Evolutionary conservation across 2,113 vertebrate genomes (phyloP).

Genomic region (Xyliphius kryptos): DNA sequence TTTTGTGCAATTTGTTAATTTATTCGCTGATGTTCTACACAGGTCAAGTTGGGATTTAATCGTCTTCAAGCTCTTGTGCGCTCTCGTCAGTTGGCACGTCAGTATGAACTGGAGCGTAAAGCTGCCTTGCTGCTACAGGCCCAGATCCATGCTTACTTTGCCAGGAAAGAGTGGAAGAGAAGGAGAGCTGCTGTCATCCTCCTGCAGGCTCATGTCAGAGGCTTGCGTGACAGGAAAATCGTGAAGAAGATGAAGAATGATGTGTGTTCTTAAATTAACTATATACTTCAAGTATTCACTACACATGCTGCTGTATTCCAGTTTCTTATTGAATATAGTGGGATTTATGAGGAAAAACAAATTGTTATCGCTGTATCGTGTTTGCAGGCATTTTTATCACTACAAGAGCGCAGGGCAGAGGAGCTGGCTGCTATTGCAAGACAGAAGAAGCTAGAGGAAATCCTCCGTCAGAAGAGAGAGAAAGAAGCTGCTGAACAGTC

Average conservation of each 20-base stretch:
- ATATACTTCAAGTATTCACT: too few species aligned
- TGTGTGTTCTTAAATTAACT: conserved; percentile 56
- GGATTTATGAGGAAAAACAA: too few species aligned
- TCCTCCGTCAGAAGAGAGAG: conserved; percentile 54
- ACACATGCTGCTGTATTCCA: too few species aligned
- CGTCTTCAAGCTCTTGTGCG: conserved; percentile 82
- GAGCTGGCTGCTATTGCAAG: conserved; percentile 41
- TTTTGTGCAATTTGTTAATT: too few species aligned
- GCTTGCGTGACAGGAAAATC: conserved; percentile 65
- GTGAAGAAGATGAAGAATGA: conserved; percentile 58
- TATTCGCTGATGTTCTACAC: too few species aligned
- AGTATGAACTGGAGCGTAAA: conserved; percentile 62
- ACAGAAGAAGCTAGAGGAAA: conserved; percentile 50
- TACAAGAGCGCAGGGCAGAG: conserved; percentile 53
- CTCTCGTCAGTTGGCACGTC: conserved; percentile 61
- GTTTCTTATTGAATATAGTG: too few species aligned
- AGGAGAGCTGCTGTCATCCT: conserved; percentile 68
- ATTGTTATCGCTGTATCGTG: too few species aligned
- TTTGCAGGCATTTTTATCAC: conserved; percentile 59
- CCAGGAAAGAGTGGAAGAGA: conserved; percentile 62
- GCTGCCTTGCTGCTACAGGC: conserved; percentile 68
- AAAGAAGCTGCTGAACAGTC: conserved; percentile 41
- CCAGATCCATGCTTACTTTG: conserved; percentile 66
- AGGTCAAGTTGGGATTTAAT: conserved; percentile 79
- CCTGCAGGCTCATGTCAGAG: conserved; percentile 79